Evolutionary conservation across 2,113 vertebrate species (phyloP).

Genomic region (Daboia siamensis): DNA sequence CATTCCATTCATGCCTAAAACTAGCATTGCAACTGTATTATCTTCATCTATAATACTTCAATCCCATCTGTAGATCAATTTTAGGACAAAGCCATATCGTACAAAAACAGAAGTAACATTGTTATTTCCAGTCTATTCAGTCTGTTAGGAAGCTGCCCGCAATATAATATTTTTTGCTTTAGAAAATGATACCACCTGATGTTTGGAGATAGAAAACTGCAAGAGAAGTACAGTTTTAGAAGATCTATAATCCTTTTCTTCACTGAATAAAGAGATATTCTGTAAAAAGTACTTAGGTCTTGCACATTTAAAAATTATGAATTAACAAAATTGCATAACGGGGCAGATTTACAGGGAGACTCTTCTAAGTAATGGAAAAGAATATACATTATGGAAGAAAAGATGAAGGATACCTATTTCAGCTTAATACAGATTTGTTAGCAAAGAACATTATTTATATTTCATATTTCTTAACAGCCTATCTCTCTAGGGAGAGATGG

Average conservation of each 20-base stretch:
- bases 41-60: background rate
- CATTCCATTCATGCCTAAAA: background rate
- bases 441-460: background rate
- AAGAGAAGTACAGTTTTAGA: background rate
- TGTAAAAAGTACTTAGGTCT: background rate
- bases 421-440: background rate
- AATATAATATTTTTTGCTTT: background rate
- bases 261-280: background rate
- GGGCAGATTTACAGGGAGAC: background rate
- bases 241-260: background rate
- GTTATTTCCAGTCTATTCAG: background rate
- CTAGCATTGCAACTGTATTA: background rate
- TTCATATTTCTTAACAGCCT: background rate
- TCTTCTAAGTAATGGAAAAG: background rate
- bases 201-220: background rate
- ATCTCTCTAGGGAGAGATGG: background rate
- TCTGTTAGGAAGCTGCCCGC: background rate
- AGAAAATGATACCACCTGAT: background rate
- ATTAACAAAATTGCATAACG: background rate
- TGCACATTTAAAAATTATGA: background rate
- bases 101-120: background rate
- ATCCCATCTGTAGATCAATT: background rate
- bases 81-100: background rate
- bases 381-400: background rate
- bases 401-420: background rate